Evolutionary conservation across 2,113 vertebrate genomes (phyloP).

Genomic region (Lutjanus erythropterus): DNA sequence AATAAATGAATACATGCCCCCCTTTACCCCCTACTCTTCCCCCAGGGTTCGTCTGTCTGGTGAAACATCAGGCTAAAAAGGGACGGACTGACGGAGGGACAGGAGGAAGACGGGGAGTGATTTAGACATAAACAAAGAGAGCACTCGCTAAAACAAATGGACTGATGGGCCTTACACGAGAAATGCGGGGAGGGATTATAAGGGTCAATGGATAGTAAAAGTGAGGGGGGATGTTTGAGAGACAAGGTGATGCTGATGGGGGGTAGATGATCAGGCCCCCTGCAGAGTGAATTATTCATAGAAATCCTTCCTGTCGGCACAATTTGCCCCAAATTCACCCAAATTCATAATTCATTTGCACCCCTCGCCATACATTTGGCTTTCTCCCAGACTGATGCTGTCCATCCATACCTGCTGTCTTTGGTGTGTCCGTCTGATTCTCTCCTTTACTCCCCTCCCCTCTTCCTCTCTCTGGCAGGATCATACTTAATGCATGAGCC

Average conservation of each 20-base stretch:
- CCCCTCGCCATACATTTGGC: slow-evolving; percentile 64
- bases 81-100: slow-evolving; percentile 45
- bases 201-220: slow-evolving; percentile 64
- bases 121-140: slow-evolving; percentile 45
- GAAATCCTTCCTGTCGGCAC: slow-evolving; percentile 76
- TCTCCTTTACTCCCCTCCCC: slow-evolving; percentile 39
- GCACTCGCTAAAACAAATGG: slow-evolving; percentile 36
- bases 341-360: slow-evolving; percentile 86
- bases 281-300: slow-evolving; percentile 86
- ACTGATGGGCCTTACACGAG: slow-evolving; percentile 27
- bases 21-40: slow-evolving; percentile 69
- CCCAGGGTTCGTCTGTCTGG: slow-evolving; percentile 78
- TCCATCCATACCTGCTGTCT: slow-evolving; percentile 70
- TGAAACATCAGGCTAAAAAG: slow-evolving; percentile 54
- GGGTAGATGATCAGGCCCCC: slow-evolving; percentile 75
- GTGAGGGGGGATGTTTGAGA: slow-evolving; percentile 36
- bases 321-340: slow-evolving; percentile 86
- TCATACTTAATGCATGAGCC: slow-evolving; percentile 82
- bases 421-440: slow-evolving; percentile 54
- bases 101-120: slow-evolving; percentile 13
- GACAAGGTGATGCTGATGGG: slow-evolving; percentile 69
- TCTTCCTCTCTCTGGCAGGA: slow-evolving; percentile 68
- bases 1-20: slow-evolving; percentile 84
- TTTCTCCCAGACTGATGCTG: slow-evolving; percentile 57
- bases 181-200: slow-evolving; percentile 43